A percentile compares a stretch with the other conserved stretches of the same genome.
These are phyloP conservation scores for Teleogryllus occipitalis DNA, from an alignment of 1,140 invertebrate genomes.

Conservation along the genomic window DNA sequence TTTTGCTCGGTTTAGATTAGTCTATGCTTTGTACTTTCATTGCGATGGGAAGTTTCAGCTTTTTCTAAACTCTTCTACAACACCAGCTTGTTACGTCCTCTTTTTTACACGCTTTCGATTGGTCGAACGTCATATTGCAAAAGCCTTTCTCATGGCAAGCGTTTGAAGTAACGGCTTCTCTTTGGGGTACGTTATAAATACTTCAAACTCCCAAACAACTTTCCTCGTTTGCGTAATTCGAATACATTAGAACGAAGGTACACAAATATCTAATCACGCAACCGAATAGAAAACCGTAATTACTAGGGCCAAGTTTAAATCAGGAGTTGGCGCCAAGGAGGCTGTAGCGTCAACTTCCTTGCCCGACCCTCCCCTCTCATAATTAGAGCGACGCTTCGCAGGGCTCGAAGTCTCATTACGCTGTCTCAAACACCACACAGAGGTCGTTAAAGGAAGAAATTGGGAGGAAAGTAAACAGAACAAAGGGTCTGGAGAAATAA, in stretches of 20 bases:
- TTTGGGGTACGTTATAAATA: too few relatives aligned
- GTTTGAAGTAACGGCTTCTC: too few relatives aligned
- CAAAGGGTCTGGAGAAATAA: not conserved
- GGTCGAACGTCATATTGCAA: too few relatives aligned
- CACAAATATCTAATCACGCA: not conserved
- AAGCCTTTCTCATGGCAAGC: too few relatives aligned
- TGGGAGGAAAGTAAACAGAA: conserved; percentile 1
- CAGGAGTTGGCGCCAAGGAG: not conserved
- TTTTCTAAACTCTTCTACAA: too few relatives aligned
- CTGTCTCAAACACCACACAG: not conserved
- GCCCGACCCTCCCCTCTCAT: not conserved
- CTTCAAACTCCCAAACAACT: too few relatives aligned
- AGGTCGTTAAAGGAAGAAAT: not conserved
- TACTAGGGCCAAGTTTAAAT: not conserved
- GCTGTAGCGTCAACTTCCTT: not conserved
- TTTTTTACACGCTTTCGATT: too few relatives aligned
- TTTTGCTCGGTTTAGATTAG: too few relatives aligned
- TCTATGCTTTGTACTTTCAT: too few relatives aligned
- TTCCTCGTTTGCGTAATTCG: too few relatives aligned
- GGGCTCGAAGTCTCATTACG: not conserved
- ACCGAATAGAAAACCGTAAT: not conserved
- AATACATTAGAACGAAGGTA: not conserved
- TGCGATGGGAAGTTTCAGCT: too few relatives aligned
- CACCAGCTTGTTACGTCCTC: too few relatives aligned
- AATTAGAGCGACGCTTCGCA: not conserved